A percentile compares a stretch with the other conserved stretches of the same genome.
These are phyloP conservation scores for Thermophis baileyi DNA, from an alignment of 2,113 vertebrate genomes.

Conservation along the genomic window DNA sequence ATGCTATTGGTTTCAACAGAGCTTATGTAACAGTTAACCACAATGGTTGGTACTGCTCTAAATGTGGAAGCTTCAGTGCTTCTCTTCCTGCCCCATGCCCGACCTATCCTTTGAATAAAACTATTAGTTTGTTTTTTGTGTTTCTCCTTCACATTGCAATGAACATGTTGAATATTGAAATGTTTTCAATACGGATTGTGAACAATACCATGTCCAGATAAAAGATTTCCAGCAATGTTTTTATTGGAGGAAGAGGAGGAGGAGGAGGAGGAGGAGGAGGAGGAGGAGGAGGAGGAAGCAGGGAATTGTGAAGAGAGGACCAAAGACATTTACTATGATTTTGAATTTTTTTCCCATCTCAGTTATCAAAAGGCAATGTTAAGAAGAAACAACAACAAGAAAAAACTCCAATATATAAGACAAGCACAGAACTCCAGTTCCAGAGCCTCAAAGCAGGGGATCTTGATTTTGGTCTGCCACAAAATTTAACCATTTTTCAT, in stretches of 20 bases:
- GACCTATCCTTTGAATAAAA: conserved; percentile 28
- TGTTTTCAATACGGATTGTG: conserved; percentile 21
- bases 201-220: conserved; percentile 37
- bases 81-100: neutral
- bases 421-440: neutral
- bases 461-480: neutral
- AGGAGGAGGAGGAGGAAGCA: neutral
- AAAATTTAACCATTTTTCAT: neutral
- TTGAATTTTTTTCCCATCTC: neutral
- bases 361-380: neutral
- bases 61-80: neutral
- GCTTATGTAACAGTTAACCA: neutral
- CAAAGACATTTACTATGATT: neutral
- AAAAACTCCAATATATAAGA: neutral
- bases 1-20: neutral
- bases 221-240: conserved; percentile 37
- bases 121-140: conserved; percentile 9
- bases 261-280: neutral
- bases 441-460: neutral
- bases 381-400: neutral
- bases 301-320: neutral
- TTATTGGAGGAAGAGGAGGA: conserved; percentile 12
- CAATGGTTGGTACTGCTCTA: neutral
- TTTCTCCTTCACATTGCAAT: conserved; percentile 38
- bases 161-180: conserved; percentile 31